These are phyloP conservation scores for Zophobas morio DNA, from an alignment of 1,140 invertebrate species.

Conservation along the genomic window DNA sequence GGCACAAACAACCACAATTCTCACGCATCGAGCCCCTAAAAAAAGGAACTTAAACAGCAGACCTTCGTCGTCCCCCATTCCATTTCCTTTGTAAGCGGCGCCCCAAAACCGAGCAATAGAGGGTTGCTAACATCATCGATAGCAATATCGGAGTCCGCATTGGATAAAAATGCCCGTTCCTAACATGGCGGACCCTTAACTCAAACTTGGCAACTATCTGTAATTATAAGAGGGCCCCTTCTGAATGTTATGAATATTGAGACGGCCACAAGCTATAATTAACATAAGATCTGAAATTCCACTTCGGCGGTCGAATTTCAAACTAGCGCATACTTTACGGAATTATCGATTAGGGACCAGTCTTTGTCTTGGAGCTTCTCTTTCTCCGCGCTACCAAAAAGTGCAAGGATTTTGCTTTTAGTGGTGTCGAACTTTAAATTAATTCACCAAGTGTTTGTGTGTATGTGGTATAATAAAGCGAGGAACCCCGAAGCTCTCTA, in stretches of 20 bases:
- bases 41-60: slow-evolving; percentile 29
- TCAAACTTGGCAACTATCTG: slow-evolving; percentile 58
- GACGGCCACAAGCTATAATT: slow-evolving; percentile 63
- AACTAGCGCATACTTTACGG: slow-evolving; percentile 24
- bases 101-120: slow-evolving; percentile 40
- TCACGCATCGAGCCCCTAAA: slow-evolving; percentile 20
- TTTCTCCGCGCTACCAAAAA: not conserved
- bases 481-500: slow-evolving; percentile 53
- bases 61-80: slow-evolving; percentile 22
- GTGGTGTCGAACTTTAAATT: slow-evolving; percentile 50
- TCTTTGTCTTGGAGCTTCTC: slow-evolving; percentile 17
- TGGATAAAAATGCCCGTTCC: slow-evolving; percentile 50
- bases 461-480: slow-evolving; percentile 51
- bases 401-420: not conserved
- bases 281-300: slow-evolving; percentile 60
- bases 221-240: slow-evolving; percentile 58
- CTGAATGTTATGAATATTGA: slow-evolving; percentile 63
- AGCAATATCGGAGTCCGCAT: slow-evolving; percentile 48
- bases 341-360: slow-evolving; percentile 16
- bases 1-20: slow-evolving; percentile 33
- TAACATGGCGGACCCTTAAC: slow-evolving; percentile 47
- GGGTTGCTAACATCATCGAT: slow-evolving; percentile 43
- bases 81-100: slow-evolving; percentile 36
- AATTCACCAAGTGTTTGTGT: slow-evolving; percentile 58
- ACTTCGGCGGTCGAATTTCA: slow-evolving; percentile 34